Percentiles rank a stretch among this genome's conserved stretches.
Evolutionary conservation across 2,113 vertebrate species (phyloP).

Genomic region (Enhydra lutris): DNA sequence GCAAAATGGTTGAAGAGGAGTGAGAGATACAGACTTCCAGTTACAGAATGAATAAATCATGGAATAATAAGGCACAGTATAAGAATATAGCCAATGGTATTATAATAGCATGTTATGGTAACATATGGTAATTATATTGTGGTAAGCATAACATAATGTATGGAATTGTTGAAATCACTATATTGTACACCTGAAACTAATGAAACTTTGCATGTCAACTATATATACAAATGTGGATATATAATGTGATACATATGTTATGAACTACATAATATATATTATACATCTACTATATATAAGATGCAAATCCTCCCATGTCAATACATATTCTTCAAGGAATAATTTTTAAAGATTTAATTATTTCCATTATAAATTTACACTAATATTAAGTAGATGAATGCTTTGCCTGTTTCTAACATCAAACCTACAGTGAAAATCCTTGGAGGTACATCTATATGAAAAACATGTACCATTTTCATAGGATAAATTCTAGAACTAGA

Average conservation of each 20-base stretch:
- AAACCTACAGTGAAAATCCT: neutral
- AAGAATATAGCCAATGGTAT: neutral
- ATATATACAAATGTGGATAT: neutral
- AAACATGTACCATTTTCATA: neutral
- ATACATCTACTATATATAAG: neutral
- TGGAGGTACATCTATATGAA: neutral
- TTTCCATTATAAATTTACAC: neutral
- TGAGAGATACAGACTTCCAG: neutral
- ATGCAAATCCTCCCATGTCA: neutral
- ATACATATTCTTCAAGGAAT: neutral
- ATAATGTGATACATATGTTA: neutral
- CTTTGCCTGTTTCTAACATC: neutral
- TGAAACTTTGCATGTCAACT: neutral
- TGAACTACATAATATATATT: no score
- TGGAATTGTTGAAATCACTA: neutral
- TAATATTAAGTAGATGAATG: neutral
- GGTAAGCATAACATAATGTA: neutral
- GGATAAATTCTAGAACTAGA: neutral
- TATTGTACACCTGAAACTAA: neutral
- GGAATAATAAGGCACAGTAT: neutral
- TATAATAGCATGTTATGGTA: neutral
- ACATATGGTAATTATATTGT: neutral
- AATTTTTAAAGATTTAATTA: neutral
- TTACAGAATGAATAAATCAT: neutral
- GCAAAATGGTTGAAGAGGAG: neutral